A percentile compares a stretch with the other conserved stretches of the same genome.
phyloP scores from a whole-genome alignment of 2,113 vertebrate genomes.

The Zingel zingel region DNA sequence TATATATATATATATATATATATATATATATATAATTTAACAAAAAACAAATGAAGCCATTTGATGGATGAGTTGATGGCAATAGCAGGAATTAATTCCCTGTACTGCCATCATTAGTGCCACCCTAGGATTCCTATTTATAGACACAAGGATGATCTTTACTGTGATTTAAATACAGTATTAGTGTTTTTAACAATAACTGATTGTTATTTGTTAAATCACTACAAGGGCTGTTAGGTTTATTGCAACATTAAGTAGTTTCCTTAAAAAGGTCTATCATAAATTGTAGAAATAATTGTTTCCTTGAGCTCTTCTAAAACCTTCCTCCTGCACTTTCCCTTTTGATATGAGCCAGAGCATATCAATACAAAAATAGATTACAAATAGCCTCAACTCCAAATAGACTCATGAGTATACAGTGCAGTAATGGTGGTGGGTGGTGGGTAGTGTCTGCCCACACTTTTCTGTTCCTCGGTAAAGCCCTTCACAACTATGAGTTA shows the following conservation, averaged over 20 bases:
- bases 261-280: slow-evolving; percentile 15
- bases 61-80: neutral
- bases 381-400: slow-evolving; percentile 46
- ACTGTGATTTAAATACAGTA: slow-evolving; percentile 10
- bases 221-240: neutral
- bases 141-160: slow-evolving; percentile 4
- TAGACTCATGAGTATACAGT: slow-evolving; percentile 35
- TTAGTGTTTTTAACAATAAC: neutral
- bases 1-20: neutral
- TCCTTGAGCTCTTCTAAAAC: slow-evolving; percentile 36
- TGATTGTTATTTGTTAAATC: neutral
- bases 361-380: slow-evolving; percentile 54
- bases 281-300: slow-evolving; percentile 19
- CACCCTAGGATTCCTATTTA: slow-evolving; percentile 34
- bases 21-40: neutral
- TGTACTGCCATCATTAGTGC: neutral
- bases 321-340: slow-evolving; percentile 17
- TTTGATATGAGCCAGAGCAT: slow-evolving; percentile 25
- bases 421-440: neutral
- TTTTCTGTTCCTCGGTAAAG: slow-evolving; percentile 21
- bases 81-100: slow-evolving; percentile 2
- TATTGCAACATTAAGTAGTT: slow-evolving; percentile 14
- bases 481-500: slow-evolving; percentile 25
- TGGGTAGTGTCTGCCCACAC: slow-evolving; percentile 41
- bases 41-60: neutral